Percentiles rank a stretch among this genome's conserved stretches.
Evolutionary conservation across 1,140 invertebrate species (phyloP).

Genomic region (Asbolus verrucosus): DNA sequence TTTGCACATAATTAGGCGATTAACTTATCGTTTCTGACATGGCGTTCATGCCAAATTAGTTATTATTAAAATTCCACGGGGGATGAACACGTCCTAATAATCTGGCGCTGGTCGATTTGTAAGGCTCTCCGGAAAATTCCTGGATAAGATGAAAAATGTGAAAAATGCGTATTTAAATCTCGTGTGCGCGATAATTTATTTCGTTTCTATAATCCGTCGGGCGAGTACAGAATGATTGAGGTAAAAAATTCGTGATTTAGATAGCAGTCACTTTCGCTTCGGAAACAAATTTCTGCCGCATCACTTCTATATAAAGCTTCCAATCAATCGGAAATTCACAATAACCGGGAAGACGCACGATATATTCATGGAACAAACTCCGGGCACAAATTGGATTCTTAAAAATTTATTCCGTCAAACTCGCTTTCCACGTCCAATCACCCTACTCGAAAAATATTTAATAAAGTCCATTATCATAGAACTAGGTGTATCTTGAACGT

Average conservation of each 20-base stretch:
- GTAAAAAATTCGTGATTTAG: conserved; percentile 43
- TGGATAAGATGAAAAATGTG: neutral
- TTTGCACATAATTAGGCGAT: too few species aligned
- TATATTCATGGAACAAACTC: conserved; percentile 47
- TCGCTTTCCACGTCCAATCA: conserved; percentile 12
- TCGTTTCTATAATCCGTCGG: conserved; percentile 2
- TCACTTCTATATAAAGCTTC: conserved; percentile 45
- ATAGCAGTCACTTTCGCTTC: conserved; percentile 40
- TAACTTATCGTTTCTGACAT: too few species aligned
- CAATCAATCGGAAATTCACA: conserved; percentile 52
- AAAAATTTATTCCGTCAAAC: conserved; percentile 21
- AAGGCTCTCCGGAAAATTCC: neutral
- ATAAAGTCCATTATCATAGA: neutral
- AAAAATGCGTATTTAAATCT: conserved; percentile 12
- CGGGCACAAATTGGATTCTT: conserved; percentile 34
- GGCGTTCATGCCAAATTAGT: too few species aligned
- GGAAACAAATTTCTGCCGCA: conserved; percentile 48
- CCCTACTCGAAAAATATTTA: conserved; percentile 14
- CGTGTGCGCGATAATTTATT: conserved; percentile 16
- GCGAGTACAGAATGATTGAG: conserved; percentile 11
- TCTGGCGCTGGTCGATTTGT: neutral
- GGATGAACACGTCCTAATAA: too few species aligned
- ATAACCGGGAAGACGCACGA: conserved; percentile 43
- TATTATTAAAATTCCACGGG: too few species aligned
- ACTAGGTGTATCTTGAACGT: neutral